Evolutionary conservation across 2,113 vertebrate genomes (phyloP).

Genomic region (Chaetodon trifascialis): DNA sequence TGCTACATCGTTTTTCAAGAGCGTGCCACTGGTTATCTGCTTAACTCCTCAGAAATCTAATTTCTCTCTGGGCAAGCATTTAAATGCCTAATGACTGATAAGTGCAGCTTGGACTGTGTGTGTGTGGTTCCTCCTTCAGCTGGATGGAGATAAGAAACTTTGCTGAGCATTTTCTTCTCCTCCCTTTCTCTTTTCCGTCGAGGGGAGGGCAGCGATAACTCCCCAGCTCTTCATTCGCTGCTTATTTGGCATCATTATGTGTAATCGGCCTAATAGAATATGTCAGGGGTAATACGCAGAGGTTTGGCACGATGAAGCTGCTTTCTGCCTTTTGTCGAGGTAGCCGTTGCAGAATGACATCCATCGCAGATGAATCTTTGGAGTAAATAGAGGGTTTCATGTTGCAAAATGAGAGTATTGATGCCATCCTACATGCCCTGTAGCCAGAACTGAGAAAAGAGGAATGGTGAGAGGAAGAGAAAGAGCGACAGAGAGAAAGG

Average conservation of each 20-base stretch:
- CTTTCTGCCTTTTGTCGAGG: constrained; percentile 44
- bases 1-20: constrained; percentile 46
- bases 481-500: constrained; percentile 48
- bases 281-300: constrained; percentile 48
- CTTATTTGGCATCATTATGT: constrained; percentile 69
- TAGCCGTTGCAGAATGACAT: constrained; percentile 48
- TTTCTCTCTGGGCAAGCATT: constrained; percentile 79
- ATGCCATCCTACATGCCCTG: constrained; percentile 64
- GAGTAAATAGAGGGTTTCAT: constrained; percentile 69
- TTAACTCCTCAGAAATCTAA: constrained; percentile 77
- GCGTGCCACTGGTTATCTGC: constrained; percentile 66
- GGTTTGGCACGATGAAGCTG: constrained; percentile 37
- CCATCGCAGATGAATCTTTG: constrained; percentile 55
- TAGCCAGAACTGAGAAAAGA: constrained; percentile 61
- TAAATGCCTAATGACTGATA: constrained; percentile 82
- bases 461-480: constrained; percentile 53
- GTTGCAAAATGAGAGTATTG: constrained; percentile 67
- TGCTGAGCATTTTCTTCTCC: constrained; percentile 23
- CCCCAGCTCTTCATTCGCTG: constrained; percentile 52
- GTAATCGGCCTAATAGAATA: constrained; percentile 68
- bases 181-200: constrained; percentile 13
- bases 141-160: constrained; percentile 73
- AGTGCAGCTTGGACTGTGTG: constrained; percentile 70
- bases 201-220: constrained; percentile 47
- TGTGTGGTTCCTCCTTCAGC: constrained; percentile 77